Evolutionary conservation across 2,797 vertebrate genomes (phyloP), one percentile per base, ranked within the genome.

Genomic region (Mormyrops boulengeri): DNA sequence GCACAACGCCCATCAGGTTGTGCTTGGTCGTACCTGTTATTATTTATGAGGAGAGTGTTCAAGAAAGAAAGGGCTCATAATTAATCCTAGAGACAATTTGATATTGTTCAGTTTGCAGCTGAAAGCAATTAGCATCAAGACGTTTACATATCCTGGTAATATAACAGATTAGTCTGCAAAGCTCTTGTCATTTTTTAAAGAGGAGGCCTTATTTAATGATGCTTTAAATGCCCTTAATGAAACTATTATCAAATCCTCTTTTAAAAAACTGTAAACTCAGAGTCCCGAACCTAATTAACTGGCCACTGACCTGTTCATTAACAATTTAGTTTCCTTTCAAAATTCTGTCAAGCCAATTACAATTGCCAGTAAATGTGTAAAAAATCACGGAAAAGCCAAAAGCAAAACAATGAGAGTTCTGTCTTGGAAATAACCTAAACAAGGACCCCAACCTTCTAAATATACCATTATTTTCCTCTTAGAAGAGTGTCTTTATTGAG

Each of bases 81-180:
- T 99, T 99, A 98, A 98, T 98, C 97, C 96, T 95, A 95, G 95
- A 94, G 96, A 98, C 97, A 98, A 99, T 99, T 98, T 98, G 97
- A 97, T 97, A 97, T 97, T 97, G 97, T 98, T 97, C 97, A 97
- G 96, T 97, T 97, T 96, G 96, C 97, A 97, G 97, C 97, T 97
- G 97, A 98, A 97, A 95, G 97, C 96, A 98, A 98, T 99, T 99
- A 98, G 96, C 97, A 96, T 95, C 94, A 96, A 96, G 96, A 96
- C 96, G 96, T 95, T 96, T 95, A 96, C 97, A 96, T 97, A 97
- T 97, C 97, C 96, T 96, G 94, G 95, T 95, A 95, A 96, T 95
- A 96, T 95, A 94, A 95, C 94, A 96, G 96, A 97, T 97, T 97
- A 97, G 96, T 96, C 94, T 95, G 94, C 94, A 95, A 95, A 96